Conservation (phyloP, 1,140 invertebrate species). For the Megalonaias nervosa region DNA sequence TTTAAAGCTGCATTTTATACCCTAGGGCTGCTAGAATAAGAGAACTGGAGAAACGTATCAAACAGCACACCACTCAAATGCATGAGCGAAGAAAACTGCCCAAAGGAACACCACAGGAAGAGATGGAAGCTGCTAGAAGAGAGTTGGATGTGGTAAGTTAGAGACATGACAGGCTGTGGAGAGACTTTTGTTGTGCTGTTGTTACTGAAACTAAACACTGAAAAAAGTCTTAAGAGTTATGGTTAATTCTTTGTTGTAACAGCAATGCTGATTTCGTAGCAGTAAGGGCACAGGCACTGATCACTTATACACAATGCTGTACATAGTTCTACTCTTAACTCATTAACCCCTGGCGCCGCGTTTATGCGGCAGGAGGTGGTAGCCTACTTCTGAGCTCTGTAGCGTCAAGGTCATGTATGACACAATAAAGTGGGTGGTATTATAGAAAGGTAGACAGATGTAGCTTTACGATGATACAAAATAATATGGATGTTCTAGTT, state of each 20-base stretch:
- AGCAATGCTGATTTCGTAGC: not conserved
- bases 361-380: too few species aligned
- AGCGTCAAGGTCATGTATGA: too few species aligned
- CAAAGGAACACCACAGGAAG: conserved; percentile 66
- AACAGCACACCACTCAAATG: conserved; percentile 63
- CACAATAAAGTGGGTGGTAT: too few species aligned
- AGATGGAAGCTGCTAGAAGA: conserved; percentile 65
- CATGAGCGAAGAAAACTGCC: conserved; percentile 62
- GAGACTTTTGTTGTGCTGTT: not conserved
- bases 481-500: too few species aligned
- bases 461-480: too few species aligned
- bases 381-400: too few species aligned
- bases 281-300: not conserved
- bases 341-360: too few species aligned
- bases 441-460: too few species aligned
- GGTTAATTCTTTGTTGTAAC: not conserved
- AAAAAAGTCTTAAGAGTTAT: not conserved
- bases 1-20: too few species aligned
- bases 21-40: conserved; percentile 56
- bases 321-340: not conserved
- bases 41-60: conserved; percentile 64
- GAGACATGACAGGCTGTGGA: not conserved
- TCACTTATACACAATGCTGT: not conserved
- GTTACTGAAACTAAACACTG: not conserved
- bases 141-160: conserved; percentile 66